Conservation (phyloP, 2,888 invertebrate species). For the Luffia ferchaultella region DNA sequence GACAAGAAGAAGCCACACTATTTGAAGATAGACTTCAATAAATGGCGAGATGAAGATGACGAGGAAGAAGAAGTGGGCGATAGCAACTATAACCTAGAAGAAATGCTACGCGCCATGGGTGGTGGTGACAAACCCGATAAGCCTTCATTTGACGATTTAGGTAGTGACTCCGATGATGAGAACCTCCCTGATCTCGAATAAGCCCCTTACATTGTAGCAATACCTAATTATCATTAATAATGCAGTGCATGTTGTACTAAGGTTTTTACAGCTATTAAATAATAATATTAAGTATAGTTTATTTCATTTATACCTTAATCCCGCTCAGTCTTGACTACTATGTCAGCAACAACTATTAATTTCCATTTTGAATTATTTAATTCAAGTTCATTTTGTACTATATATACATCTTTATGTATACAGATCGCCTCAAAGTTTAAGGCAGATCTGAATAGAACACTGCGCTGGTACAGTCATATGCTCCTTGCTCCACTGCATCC, state of each 20-base stretch:
- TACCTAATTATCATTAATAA: not conserved
- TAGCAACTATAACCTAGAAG: slow-evolving; percentile 65
- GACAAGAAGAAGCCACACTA: slow-evolving; percentile 92
- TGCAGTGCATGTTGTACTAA: slow-evolving; percentile 24
- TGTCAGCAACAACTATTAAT: too few species aligned
- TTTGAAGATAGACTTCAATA: slow-evolving; percentile 97
- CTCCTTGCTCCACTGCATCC: too few species aligned
- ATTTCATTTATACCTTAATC: slow-evolving; percentile 8
- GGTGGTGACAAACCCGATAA: slow-evolving; percentile 60
- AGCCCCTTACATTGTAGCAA: slow-evolving; percentile 20
- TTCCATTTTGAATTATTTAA: too few species aligned
- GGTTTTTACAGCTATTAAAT: slow-evolving; percentile 62
- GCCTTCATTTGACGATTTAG: slow-evolving; percentile 79
- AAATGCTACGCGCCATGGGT: slow-evolving; percentile 80
- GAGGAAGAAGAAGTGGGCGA: slow-evolving; percentile 72
- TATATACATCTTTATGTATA: too few species aligned
- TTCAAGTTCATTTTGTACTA: too few species aligned
- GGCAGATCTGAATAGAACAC: too few species aligned
- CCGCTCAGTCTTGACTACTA: too few species aligned
- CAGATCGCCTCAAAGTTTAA: too few species aligned
- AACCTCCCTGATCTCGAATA: slow-evolving; percentile 79
- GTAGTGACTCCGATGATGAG: slow-evolving; percentile 83
- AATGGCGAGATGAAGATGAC: slow-evolving; percentile 97
- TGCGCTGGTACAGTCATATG: too few species aligned
- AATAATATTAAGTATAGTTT: slow-evolving; percentile 20